Percentiles rank a stretch among this genome's conserved stretches.
Conservation (phyloP, 1,140 invertebrate species). For the Eriocheir sinensis region DNA sequence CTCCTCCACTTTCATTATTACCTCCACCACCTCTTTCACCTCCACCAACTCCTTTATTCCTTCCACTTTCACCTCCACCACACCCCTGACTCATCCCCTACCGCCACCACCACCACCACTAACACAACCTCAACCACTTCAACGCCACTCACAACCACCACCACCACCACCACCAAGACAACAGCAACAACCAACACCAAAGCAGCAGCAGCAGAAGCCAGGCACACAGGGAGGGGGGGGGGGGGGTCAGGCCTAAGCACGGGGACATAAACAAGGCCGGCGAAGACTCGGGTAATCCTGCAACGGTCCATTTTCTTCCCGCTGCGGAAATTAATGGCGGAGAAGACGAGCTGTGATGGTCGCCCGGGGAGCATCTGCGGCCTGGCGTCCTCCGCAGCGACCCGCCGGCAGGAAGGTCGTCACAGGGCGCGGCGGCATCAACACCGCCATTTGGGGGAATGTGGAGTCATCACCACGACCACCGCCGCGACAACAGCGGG, state of each 20-base stretch:
- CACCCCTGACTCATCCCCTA: too few species aligned
- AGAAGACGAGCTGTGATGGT: conserved; percentile 62
- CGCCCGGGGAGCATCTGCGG: conserved; percentile 62
- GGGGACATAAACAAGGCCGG: not conserved
- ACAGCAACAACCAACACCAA: not conserved
- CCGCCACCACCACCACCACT: not conserved
- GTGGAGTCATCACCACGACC: not conserved
- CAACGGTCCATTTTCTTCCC: conserved; percentile 69
- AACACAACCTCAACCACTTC: not conserved
- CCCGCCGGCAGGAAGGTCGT: not conserved
- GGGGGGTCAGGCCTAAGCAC: not conserved
- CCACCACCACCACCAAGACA: not conserved
- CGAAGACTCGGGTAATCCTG: conserved; percentile 44
- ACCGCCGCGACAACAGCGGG: not conserved
- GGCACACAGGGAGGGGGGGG: not conserved
- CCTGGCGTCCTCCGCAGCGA: not conserved
- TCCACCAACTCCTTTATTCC: too few species aligned
- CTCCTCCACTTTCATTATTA: too few species aligned
- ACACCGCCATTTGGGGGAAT: not conserved
- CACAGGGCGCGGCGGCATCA: not conserved
- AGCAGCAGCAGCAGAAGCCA: not conserved
- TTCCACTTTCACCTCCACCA: too few species aligned
- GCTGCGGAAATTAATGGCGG: conserved; percentile 65
- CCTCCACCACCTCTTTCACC: too few species aligned
- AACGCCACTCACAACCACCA: not conserved